Evolutionary conservation across 2,888 invertebrate genomes (phyloP).

Genomic region (Crossocerus cetratus): DNA sequence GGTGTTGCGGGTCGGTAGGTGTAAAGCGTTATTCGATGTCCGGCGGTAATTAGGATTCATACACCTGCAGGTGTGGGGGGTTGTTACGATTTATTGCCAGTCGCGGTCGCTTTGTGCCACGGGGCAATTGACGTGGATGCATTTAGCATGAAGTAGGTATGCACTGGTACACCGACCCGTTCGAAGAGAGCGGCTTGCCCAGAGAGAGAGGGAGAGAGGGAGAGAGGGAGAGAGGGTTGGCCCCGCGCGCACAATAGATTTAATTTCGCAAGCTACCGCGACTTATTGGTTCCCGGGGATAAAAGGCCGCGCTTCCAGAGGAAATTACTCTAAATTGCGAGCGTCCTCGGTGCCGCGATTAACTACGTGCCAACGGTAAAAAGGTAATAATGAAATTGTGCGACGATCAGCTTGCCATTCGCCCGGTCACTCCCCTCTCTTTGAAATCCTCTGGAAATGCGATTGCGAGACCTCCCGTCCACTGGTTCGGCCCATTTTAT

Average conservation of each 20-base stretch:
- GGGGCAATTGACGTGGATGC: slow-evolving; percentile 31
- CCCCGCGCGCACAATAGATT: slow-evolving; percentile 27
- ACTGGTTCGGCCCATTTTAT: too few species aligned
- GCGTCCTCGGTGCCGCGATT: slow-evolving; percentile 11
- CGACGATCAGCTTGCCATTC: slow-evolving; percentile 7
- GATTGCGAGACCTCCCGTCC: too few species aligned
- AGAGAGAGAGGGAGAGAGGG: too few species aligned
- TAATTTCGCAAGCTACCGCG: slow-evolving; percentile 28
- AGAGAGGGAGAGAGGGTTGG: too few species aligned
- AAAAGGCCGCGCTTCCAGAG: slow-evolving; percentile 8
- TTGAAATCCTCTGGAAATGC: neutral
- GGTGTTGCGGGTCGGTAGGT: neutral
- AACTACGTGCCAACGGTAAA: neutral
- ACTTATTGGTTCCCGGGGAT: slow-evolving; percentile 14
- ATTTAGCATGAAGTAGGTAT: slow-evolving; percentile 9
- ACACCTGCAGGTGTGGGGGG: slow-evolving; percentile 20
- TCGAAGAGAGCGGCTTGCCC: too few species aligned
- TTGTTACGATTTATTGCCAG: slow-evolving; percentile 33
- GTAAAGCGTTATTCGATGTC: neutral
- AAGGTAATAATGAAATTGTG: slow-evolving; percentile 28
- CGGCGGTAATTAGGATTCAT: neutral
- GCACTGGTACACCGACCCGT: too few species aligned
- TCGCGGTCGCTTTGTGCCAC: slow-evolving; percentile 27
- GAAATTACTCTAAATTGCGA: slow-evolving; percentile 44
- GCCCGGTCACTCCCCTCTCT: neutral